A percentile compares a stretch with the other conserved stretches of the same genome.
phyloP scores from a whole-genome alignment of 2,797 vertebrate genomes.

The Sciurus vulgaris region DNA sequence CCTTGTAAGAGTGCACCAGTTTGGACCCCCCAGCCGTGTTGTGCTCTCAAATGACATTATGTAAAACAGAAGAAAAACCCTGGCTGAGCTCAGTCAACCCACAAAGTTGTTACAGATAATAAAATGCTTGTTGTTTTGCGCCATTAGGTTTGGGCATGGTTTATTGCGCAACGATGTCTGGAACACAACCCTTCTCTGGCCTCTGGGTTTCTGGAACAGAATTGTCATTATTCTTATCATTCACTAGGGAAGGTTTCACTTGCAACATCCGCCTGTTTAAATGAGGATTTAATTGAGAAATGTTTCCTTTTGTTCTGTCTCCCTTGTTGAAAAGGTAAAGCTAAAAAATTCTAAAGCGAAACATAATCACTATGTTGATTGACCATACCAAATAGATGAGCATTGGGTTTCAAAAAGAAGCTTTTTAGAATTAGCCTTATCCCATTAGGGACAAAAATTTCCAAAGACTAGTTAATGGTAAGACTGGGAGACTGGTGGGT shows the following conservation, averaged over 20 bases:
- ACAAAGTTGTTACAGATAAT: constrained; percentile 44
- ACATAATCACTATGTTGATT: constrained; percentile 27
- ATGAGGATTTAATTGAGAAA: constrained; percentile 44
- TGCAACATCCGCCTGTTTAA: constrained; percentile 14
- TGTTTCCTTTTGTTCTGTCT: constrained; percentile 36
- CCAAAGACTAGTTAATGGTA: constrained; percentile 39
- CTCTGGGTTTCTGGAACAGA: constrained; percentile 61
- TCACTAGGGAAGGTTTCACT: constrained; percentile 30
- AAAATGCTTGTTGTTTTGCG: constrained; percentile 12
- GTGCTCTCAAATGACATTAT: background rate
- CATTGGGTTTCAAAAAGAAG: constrained; percentile 28
- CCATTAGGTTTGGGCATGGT: background rate
- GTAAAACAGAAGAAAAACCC: constrained; percentile 13
- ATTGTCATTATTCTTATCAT: constrained; percentile 52
- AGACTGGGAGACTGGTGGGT: background rate
- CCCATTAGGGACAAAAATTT: constrained; percentile 29
- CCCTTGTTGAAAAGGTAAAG: constrained; percentile 60
- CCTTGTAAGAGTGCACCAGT: background rate
- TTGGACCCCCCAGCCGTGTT: background rate
- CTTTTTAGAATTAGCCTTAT: constrained; percentile 54
- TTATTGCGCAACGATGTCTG: background rate
- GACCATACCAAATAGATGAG: constrained; percentile 36
- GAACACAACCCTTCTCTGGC: background rate
- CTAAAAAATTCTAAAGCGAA: constrained; percentile 61
- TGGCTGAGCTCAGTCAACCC: background rate